Conservation (phyloP, 2,888 invertebrate species). For the Tryphoninae sp. region DNA sequence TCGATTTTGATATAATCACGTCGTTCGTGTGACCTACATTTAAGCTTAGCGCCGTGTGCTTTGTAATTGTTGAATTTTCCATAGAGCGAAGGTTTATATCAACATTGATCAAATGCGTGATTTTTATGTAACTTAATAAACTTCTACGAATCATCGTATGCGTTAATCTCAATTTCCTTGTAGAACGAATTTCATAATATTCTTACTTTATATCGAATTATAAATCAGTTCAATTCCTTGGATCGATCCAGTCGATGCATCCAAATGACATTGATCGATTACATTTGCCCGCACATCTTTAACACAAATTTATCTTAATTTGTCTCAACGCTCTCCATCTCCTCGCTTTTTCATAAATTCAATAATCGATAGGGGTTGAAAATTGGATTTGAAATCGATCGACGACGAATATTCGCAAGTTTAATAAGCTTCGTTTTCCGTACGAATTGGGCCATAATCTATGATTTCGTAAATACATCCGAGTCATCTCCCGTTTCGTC, state of each 20-base stretch:
- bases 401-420: constrained; percentile 34
- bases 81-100: too few species aligned
- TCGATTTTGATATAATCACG: constrained; percentile 25
- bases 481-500: constrained; percentile 60
- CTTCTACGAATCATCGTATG: too few species aligned
- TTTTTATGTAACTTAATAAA: too few species aligned
- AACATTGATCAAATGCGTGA: too few species aligned
- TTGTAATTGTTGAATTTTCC: too few species aligned
- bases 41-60: neutral
- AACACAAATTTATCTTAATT: constrained; percentile 5
- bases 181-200: too few species aligned
- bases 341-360: neutral
- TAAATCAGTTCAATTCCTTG: too few species aligned
- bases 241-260: neutral
- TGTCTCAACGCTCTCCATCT: neutral
- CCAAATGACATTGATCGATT: constrained; percentile 7
- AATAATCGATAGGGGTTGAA: constrained; percentile 9
- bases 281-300: constrained; percentile 17
- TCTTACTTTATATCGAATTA: too few species aligned
- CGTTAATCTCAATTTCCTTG: too few species aligned
- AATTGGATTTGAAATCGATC: neutral
- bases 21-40: constrained; percentile 37
- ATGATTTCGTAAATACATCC: constrained; percentile 71
- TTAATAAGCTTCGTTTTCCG: constrained; percentile 32
- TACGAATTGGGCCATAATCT: constrained; percentile 61